Percentiles rank a stretch among this genome's conserved stretches.
These are phyloP conservation scores for Ochotona princeps DNA, from an alignment of 2,113 vertebrate species.

Conservation along the genomic window DNA sequence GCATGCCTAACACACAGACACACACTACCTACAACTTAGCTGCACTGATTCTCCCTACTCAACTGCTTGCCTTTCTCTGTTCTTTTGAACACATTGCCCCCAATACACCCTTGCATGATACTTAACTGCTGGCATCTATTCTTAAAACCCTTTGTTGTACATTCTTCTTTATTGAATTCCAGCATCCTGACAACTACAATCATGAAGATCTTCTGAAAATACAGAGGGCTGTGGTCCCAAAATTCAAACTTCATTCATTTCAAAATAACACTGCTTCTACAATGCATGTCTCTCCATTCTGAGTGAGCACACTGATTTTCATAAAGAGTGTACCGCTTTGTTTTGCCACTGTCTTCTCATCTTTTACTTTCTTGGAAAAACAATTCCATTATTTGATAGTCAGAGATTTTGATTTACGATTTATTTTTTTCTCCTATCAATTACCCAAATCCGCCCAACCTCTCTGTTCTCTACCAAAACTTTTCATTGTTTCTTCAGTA, in stretches of 20 bases:
- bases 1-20: neutral
- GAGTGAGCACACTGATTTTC: fast-evolving
- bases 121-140: fast-evolving
- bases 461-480: no score
- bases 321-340: fast-evolving
- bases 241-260: neutral
- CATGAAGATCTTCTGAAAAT: no score
- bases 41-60: neutral
- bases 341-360: fast-evolving
- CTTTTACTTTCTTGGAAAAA: neutral
- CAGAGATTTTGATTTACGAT: fast-evolving
- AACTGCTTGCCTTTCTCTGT: neutral
- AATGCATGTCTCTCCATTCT: fast-evolving
- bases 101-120: fast-evolving
- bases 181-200: fast-evolving
- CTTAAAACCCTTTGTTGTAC: fast-evolving
- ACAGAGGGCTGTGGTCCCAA: neutral
- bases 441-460: neutral
- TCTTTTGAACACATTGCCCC: neutral
- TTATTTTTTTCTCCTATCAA: fast-evolving
- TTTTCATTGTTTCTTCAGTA: neutral
- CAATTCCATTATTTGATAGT: fast-evolving
- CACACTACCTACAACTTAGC: fast-evolving
- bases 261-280: fast-evolving
- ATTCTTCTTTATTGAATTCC: neutral